Conservation (phyloP, 2,888 invertebrate genomes). For the Portevinia maculata region DNA sequence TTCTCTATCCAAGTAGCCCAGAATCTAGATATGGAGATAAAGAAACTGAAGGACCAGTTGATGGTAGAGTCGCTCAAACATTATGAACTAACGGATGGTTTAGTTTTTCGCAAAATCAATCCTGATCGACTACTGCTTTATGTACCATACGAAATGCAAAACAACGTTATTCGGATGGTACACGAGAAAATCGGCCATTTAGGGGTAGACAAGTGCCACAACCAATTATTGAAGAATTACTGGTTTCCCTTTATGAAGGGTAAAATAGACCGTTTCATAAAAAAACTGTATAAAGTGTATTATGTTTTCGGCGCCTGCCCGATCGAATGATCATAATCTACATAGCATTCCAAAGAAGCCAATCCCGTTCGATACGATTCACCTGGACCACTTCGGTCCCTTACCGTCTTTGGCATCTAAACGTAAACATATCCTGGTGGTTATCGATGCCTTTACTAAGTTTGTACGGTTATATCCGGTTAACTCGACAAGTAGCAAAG, state of each 20-base stretch:
- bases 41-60: not conserved
- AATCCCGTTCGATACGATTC: not conserved
- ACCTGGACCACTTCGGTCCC: slow-evolving; percentile 26
- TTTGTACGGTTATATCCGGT: slow-evolving; percentile 5
- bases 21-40: not conserved
- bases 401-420: slow-evolving; percentile 19
- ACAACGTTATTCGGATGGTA: slow-evolving; percentile 43
- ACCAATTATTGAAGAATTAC: slow-evolving; percentile 49
- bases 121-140: slow-evolving; percentile 26
- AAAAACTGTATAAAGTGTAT: slow-evolving; percentile 45
- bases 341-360: slow-evolving; percentile 43
- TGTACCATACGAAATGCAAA: slow-evolving; percentile 61
- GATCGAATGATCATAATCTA: slow-evolving; percentile 13
- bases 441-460: slow-evolving; percentile 20
- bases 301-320: slow-evolving; percentile 35
- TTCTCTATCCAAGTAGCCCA: slow-evolving; percentile 6
- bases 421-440: slow-evolving; percentile 16
- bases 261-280: slow-evolving; percentile 27
- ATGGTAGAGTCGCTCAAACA: not conserved
- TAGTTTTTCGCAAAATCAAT: not conserved
- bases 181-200: slow-evolving; percentile 62
- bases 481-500: slow-evolving; percentile 23
- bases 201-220: slow-evolving; percentile 36
- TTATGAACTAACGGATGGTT: not conserved
- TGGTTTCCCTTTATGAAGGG: slow-evolving; percentile 54